Evolutionary conservation across 1,140 invertebrate genomes (phyloP), one percentile per base, ranked within the genome.

Genomic region (Drosophila varians): DNA sequence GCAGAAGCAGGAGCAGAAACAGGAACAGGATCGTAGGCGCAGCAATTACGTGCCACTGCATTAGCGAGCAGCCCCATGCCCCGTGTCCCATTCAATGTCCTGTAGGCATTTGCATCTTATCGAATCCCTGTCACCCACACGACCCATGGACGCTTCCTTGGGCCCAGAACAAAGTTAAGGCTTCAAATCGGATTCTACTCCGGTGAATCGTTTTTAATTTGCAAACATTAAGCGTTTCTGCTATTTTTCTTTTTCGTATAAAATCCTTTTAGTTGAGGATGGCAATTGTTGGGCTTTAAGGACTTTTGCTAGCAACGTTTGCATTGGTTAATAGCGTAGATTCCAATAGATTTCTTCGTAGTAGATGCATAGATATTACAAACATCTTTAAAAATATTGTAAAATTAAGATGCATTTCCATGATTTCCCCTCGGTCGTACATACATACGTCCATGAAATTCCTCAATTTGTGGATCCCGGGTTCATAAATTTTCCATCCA

Each of bases 1-100:
- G 46, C 25, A 23, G 14, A 12, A 36, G 6, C n/a, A 23, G 45
- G 3, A 19, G 28, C 4, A 14, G 64, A 14, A 25, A 43, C 45
- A 25, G 36, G 49, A 72, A 77, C 77, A 75, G 62, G 26, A 66
- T 76, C 78, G 66, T 86, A 86, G 79, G 80, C 79, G 60, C 66
- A 75, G 76, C 80, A 86, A 84, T 86, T 84, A 84, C 79, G 80
- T 84, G 80, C 76, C 64, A 73, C 62, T 74, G 74, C 69, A 70
- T 49, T 48, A 48, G 26, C 9, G 66, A 54, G 16, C 7, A 9
- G 14, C 12, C 8, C 26, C n/a, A 4, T 16, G 3, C 18, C 19
- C 40, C 18, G 23, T 53, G 4, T 16, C 8, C 43, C 31, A 8
- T 18, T 34, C 28, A 9, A 11, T 47, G 65, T 82, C 80, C 80